These are phyloP conservation scores for Alectoris magna DNA, from an alignment of 2,797 vertebrate genomes.

Conservation along the genomic window DNA sequence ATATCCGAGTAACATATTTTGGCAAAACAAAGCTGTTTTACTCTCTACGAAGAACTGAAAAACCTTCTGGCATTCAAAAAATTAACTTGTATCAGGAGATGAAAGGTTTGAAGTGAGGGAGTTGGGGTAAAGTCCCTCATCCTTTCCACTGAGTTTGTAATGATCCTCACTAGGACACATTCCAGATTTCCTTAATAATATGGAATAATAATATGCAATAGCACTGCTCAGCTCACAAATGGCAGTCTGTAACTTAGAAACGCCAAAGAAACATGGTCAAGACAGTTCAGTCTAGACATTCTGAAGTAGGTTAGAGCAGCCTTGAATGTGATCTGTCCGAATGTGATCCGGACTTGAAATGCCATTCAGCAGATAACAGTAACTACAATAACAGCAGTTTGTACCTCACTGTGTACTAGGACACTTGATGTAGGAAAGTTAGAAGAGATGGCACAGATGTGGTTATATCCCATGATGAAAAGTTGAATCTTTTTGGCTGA, in stretches of 20 bases:
- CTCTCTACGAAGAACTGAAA: background rate
- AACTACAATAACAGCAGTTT: background rate
- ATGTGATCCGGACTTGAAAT: background rate
- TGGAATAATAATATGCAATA: background rate
- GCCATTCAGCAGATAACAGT: background rate
- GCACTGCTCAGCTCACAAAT: background rate
- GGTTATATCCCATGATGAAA: background rate
- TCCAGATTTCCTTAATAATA: background rate
- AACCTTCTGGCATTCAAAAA: conserved; percentile 12
- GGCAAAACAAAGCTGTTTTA: conserved; percentile 2
- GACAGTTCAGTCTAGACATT: background rate
- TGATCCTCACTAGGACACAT: background rate
- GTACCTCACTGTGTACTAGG: background rate
- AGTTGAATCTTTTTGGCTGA: background rate
- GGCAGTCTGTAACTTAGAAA: background rate
- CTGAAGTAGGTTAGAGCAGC: background rate
- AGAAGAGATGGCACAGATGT: background rate
- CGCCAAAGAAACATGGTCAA: background rate
- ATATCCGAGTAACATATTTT: background rate
- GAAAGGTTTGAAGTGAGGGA: background rate
- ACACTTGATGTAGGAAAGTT: background rate
- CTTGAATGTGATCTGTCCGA: background rate
- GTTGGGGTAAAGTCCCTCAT: background rate
- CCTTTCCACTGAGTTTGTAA: background rate
- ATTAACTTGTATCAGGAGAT: background rate